phyloP scores from a whole-genome alignment of 2,888 invertebrate genomes.

The Hyposoter dolosus region DNA sequence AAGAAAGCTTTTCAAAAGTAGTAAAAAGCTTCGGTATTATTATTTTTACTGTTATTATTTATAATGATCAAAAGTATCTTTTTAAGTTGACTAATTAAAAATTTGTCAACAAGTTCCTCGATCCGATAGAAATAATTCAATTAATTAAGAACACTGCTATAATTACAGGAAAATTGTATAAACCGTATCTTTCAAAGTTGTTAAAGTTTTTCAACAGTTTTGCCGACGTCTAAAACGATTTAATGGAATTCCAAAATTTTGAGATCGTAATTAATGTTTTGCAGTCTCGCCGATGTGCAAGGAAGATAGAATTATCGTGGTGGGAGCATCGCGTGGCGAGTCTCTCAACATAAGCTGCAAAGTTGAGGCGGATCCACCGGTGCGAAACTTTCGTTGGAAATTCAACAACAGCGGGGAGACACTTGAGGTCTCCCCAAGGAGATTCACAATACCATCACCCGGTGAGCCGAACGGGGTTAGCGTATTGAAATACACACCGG shows the following conservation, averaged over 20 bases:
- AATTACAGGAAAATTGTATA: neutral
- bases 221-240: neutral
- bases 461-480: slow-evolving; percentile 89
- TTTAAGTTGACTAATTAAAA: neutral
- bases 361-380: slow-evolving; percentile 96
- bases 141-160: neutral
- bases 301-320: slow-evolving; percentile 91
- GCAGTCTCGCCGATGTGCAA: slow-evolving; percentile 94
- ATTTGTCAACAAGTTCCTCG: neutral
- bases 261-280: slow-evolving; percentile 68
- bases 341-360: slow-evolving; percentile 94
- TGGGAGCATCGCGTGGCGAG: slow-evolving; percentile 95
- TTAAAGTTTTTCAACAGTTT: neutral
- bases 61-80: neutral
- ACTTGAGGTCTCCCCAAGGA: slow-evolving; percentile 92
- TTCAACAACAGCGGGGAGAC: slow-evolving; percentile 97
- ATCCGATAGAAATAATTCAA: neutral
- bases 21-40: slow-evolving; percentile 2
- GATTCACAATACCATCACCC: slow-evolving; percentile 87
- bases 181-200: neutral
- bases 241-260: neutral
- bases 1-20: neutral
- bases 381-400: slow-evolving; percentile 96
- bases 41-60: neutral
- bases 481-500: slow-evolving; percentile 86